phyloP scores from a whole-genome alignment of 2,113 vertebrate species.

The Prochilodus magdalenae region DNA sequence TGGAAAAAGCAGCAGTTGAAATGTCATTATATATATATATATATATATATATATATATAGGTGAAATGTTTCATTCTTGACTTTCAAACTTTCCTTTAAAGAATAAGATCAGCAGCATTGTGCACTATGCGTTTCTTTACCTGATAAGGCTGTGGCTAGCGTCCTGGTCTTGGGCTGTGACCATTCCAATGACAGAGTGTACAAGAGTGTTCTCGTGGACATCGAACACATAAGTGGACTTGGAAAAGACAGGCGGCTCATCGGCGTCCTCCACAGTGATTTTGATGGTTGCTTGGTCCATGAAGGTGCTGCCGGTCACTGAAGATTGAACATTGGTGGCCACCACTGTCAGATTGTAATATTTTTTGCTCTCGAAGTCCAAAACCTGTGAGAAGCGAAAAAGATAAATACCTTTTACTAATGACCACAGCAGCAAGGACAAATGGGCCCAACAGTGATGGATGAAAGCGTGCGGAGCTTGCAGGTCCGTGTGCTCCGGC shows the following conservation, averaged over 20 bases:
- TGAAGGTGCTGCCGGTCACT: conserved; percentile 85
- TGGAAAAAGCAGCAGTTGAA: no score
- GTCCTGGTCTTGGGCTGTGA: conserved; percentile 91
- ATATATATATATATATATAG: no score
- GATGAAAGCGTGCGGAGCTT: conserved; percentile 69
- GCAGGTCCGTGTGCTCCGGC: conserved; percentile 55
- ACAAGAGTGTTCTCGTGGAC: conserved; percentile 93
- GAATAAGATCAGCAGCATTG: no score
- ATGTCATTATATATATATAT: no score
- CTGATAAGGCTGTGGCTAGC: conserved; percentile 86
- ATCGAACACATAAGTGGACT: conserved; percentile 86
- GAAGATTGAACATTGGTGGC: conserved; percentile 88
- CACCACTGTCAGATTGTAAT: conserved; percentile 93
- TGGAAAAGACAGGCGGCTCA: conserved; percentile 92
- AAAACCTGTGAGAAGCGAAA: conserved; percentile 81
- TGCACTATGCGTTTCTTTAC: conserved; percentile 76
- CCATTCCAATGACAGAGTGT: conserved; percentile 89
- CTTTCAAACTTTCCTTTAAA: no score
- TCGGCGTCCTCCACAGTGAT: conserved; percentile 91
- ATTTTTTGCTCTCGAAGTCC: conserved; percentile 92
- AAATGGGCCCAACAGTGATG: conserved; percentile 68
- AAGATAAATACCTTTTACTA: conserved; percentile 59
- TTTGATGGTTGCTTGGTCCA: conserved; percentile 92
- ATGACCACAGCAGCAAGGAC: conserved; percentile 71
- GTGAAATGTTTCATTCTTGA: no score